Evolutionary conservation across 1,140 invertebrate genomes (phyloP).

Genomic region (Zaprionus ornatus): DNA sequence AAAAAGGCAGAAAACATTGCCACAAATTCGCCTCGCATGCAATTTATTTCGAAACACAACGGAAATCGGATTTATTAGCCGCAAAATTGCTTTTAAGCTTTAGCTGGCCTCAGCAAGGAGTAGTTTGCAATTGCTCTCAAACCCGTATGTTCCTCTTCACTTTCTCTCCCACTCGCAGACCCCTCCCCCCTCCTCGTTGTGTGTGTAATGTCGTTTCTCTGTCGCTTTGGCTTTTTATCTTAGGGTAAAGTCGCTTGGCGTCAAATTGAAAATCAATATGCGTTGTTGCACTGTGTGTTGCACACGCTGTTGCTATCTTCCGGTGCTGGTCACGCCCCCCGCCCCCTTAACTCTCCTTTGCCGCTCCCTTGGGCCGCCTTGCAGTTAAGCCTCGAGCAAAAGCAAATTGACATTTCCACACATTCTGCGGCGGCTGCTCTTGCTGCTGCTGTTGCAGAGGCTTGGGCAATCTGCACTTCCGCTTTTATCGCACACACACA

Average conservation of each 20-base stretch:
- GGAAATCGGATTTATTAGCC: constrained; percentile 83
- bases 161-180: background rate
- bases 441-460: constrained; percentile 46
- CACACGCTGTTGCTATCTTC: constrained; percentile 30
- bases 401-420: constrained; percentile 80
- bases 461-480: constrained; percentile 72
- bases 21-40: constrained; percentile 39
- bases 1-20: background rate
- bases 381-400: constrained; percentile 14
- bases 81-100: constrained; percentile 82
- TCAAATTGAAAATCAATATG: constrained; percentile 79
- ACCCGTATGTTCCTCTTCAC: constrained; percentile 13
- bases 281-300: constrained; percentile 51
- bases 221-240: constrained; percentile 59
- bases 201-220: constrained; percentile 53
- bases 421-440: constrained; percentile 41
- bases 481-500: constrained; percentile 54
- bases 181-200: background rate
- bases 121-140: constrained; percentile 56
- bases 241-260: constrained; percentile 18
- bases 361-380: background rate
- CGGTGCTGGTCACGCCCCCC: constrained; percentile 3
- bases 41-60: constrained; percentile 81
- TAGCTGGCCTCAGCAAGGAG: background rate
- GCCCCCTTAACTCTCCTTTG: background rate